These are phyloP conservation scores for Synanthedon tipuliformis DNA, from an alignment of 2,888 invertebrate genomes.

Conservation along the genomic window DNA sequence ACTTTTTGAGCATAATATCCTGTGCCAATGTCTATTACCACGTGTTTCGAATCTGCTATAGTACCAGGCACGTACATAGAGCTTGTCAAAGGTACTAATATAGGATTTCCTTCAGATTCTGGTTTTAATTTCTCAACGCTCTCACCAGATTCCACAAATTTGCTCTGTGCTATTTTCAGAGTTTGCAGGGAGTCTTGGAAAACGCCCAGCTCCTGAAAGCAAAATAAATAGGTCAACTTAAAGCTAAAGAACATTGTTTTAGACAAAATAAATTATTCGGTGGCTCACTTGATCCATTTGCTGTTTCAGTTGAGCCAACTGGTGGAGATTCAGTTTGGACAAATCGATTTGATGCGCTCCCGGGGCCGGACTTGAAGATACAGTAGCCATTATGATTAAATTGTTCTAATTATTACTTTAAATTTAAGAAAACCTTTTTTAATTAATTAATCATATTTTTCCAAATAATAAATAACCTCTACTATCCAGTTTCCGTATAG, in stretches of 20 bases:
- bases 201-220: conserved; percentile 81
- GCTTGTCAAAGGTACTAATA: conserved; percentile 93
- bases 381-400: conserved; percentile 66
- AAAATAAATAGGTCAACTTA: neutral
- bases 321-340: conserved; percentile 81
- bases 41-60: conserved; percentile 84
- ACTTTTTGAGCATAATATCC: conserved; percentile 97
- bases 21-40: conserved; percentile 95
- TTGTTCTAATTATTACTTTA: conserved; percentile 1
- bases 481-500: no score
- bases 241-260: conserved; percentile 1
- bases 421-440: neutral
- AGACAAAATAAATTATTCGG: neutral
- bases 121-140: conserved; percentile 84
- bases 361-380: conserved; percentile 72
- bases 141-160: conserved; percentile 90
- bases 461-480: neutral
- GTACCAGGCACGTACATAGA: conserved; percentile 98
- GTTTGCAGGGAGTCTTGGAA: conserved; percentile 92
- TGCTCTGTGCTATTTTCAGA: conserved; percentile 89
- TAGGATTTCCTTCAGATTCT: conserved; percentile 81
- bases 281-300: conserved; percentile 83
- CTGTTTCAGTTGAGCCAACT: conserved; percentile 85
- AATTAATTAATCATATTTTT: neutral
- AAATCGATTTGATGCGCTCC: conserved; percentile 84